Evolutionary conservation across 2,888 invertebrate genomes (phyloP).

Genomic region (Phaonia tiefii): DNA sequence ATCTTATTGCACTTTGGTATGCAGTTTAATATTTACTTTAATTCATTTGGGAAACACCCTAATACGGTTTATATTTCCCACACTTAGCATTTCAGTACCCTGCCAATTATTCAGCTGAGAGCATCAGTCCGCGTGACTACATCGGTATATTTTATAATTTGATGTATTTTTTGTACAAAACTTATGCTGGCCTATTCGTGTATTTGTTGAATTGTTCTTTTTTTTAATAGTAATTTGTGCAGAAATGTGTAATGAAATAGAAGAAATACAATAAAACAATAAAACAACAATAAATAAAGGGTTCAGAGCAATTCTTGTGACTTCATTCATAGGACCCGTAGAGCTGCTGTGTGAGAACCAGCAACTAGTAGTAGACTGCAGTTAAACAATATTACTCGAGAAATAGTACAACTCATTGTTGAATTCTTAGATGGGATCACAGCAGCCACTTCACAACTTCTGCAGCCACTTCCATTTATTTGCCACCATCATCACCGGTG

Average conservation of each 20-base stretch:
- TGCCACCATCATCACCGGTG: slow-evolving; percentile 26
- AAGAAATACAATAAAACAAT: slow-evolving; percentile 4
- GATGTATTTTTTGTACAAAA: background rate
- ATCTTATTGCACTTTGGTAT: no score
- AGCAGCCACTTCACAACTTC: background rate
- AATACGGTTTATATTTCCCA: no score
- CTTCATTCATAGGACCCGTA: no score
- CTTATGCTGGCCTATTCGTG: slow-evolving; percentile 12
- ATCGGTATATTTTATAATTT: no score
- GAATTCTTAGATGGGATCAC: slow-evolving; percentile 3
- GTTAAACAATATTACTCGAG: background rate
- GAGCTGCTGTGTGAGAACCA: no score
- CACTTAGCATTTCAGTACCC: no score
- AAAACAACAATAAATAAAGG: background rate
- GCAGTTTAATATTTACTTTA: no score
- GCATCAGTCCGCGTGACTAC: no score
- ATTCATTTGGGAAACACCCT: no score
- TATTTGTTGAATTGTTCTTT: slow-evolving; percentile 25
- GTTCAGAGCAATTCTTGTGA: background rate
- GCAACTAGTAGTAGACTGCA: no score
- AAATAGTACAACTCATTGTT: background rate
- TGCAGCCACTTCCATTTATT: no score
- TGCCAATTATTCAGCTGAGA: no score
- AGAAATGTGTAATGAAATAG: slow-evolving; percentile 5
- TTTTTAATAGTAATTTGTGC: slow-evolving; percentile 17